Percentiles rank a stretch among this genome's conserved stretches.
phyloP scores from a whole-genome alignment of 2,888 invertebrate genomes.

The Drosophila paranaensis region DNA sequence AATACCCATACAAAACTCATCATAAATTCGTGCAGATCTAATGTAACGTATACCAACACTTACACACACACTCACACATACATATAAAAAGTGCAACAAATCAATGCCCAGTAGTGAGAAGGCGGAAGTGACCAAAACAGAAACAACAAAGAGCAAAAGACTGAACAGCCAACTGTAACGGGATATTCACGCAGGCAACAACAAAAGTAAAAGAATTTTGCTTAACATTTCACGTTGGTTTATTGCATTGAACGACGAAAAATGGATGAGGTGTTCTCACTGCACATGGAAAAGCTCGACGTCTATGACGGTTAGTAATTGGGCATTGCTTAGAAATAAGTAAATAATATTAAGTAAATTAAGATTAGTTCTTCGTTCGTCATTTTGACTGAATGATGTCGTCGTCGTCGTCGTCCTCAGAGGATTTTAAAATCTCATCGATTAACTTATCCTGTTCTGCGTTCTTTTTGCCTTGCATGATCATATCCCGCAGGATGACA shows the following conservation, averaged over 20 bases:
- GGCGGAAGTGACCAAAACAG: slow-evolving; percentile 55
- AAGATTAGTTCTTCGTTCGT: slow-evolving; percentile 68
- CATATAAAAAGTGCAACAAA: slow-evolving; percentile 64
- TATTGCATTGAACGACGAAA: slow-evolving; percentile 44
- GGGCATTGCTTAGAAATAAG: slow-evolving; percentile 58
- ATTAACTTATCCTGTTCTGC: slow-evolving; percentile 72
- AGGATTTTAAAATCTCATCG: slow-evolving; percentile 72
- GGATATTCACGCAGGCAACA: slow-evolving; percentile 19
- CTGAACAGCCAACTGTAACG: slow-evolving; percentile 42
- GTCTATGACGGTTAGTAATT: slow-evolving; percentile 82
- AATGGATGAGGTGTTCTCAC: slow-evolving; percentile 84
- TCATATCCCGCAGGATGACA: slow-evolving; percentile 69
- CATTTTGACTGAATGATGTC: slow-evolving; percentile 59
- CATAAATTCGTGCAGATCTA: slow-evolving; percentile 34
- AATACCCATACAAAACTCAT: slow-evolving; percentile 4
- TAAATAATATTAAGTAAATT: slow-evolving; percentile 69
- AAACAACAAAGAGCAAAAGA: slow-evolving; percentile 52
- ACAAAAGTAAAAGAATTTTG: slow-evolving; percentile 9
- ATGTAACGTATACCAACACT: slow-evolving; percentile 32
- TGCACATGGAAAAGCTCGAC: slow-evolving; percentile 83
- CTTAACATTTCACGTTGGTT: slow-evolving; percentile 40
- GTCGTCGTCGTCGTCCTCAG: slow-evolving; percentile 56
- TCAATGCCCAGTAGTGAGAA: slow-evolving; percentile 59
- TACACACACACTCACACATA: slow-evolving; percentile 6
- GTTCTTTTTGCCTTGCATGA: slow-evolving; percentile 70